phyloP scores from a whole-genome alignment of 2,113 vertebrate genomes.

The Vulpes lagopus region DNA sequence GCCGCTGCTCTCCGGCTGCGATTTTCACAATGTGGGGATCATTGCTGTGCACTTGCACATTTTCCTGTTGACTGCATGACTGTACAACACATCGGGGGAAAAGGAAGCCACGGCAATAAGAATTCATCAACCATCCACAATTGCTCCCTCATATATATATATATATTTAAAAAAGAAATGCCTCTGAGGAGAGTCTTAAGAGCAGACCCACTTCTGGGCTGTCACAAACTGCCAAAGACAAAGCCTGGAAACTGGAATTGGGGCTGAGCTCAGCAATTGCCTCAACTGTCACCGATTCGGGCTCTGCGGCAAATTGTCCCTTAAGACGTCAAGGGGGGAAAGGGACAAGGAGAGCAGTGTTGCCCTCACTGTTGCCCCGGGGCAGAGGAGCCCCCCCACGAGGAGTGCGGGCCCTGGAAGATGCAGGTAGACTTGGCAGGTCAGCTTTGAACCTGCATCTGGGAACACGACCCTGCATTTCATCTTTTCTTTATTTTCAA shows the following conservation, averaged over 20 bases:
- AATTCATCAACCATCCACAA: conserved; percentile 73
- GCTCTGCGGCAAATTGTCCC: neutral
- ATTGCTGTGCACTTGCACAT: conserved; percentile 73
- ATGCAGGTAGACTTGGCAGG: neutral
- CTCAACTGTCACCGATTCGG: neutral
- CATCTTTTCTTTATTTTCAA: neutral
- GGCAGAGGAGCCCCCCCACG: no score
- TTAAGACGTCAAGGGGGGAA: neutral
- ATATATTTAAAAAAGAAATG: neutral
- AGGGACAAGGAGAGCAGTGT: neutral
- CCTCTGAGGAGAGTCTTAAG: conserved; percentile 45
- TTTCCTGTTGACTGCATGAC: conserved; percentile 76
- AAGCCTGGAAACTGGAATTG: neutral
- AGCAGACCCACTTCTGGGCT: conserved; percentile 45
- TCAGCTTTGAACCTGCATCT: neutral
- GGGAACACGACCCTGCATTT: neutral
- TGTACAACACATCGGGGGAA: conserved; percentile 57
- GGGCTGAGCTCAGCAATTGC: conserved; percentile 29
- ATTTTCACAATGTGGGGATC: conserved; percentile 77
- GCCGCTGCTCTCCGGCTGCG: conserved; percentile 69
- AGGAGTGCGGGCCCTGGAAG: no score
- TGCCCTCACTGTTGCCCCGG: neutral
- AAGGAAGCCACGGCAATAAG: conserved; percentile 67
- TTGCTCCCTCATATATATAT: conserved; percentile 41
- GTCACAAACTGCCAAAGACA: conserved; percentile 45